Base-by-base conservation (phyloP, 2,113 vertebrate species). In the Cairina moschata region DNA sequence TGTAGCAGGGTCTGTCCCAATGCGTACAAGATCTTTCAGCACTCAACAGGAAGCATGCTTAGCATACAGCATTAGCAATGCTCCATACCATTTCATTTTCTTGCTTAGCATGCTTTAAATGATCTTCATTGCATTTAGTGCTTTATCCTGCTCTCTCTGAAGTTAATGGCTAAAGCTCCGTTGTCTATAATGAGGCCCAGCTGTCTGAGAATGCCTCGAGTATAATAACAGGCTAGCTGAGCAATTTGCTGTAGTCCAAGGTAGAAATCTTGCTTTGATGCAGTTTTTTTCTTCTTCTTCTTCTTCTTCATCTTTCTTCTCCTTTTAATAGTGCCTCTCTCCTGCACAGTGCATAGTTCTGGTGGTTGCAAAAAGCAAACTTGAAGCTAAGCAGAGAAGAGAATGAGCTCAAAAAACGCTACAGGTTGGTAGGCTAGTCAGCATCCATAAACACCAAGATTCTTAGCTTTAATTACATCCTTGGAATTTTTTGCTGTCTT, bases 121-220 rank as follows among this genome's bases (percentile, higher is more conserved):
- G 55, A 29, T 86, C 54, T 86, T 86, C 32, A 4, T 71, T 90
- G 50, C 40, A 0, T 74, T 67, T 58, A 91, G 28, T 38, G 91
- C 72, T 96, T 90, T 71, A 71, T 90, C 72, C 85, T 86, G 59
- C 32, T 86, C 59, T 55, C 72, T 95, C 94, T 93, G 79, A 95
- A 91, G 91, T 75, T 88, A 93, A 88, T 91, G 68, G 83, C 72
- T 77, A 66, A 72, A 93, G 55, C 32, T 2, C 68, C 12, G 6
- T 76, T 56, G 79, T 46, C 68, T 90, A 60, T 93, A 96, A 91
- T 72, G 78, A 93, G 89, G 72, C 72, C 52, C 83, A 90, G 94
- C 91, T 91, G 93, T 65, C 56, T 48, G 32, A 74, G 72, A 88
- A 88, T 18, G 50, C 52, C 52, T 88, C 0, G 1, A 79, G n/a